A percentile compares a stretch with the other conserved stretches of the same genome.
Conservation (phyloP, 2,113 vertebrate genomes). For the Python bivittatus region DNA sequence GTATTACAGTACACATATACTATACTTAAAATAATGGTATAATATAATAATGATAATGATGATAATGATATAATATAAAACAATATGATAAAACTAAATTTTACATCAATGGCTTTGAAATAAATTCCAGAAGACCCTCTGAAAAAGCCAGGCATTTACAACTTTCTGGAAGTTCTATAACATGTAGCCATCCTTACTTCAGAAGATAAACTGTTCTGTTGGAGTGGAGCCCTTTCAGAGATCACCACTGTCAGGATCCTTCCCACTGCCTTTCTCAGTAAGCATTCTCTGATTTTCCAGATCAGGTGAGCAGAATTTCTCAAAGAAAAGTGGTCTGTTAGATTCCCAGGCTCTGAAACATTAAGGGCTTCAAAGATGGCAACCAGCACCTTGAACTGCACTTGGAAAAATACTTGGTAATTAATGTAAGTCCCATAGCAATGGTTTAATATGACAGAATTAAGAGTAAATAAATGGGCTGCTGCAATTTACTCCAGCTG, state of each 20-base stretch:
- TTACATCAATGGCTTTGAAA: background rate
- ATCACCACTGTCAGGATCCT: background rate
- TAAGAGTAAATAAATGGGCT: background rate
- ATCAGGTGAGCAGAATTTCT: background rate
- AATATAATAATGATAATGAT: background rate
- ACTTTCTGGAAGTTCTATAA: background rate
- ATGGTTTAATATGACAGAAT: background rate
- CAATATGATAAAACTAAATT: background rate
- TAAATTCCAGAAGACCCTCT: background rate
- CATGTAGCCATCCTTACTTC: background rate
- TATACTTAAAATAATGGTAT: background rate
- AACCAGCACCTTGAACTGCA: background rate
- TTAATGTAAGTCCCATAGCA: background rate
- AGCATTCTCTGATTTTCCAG: background rate
- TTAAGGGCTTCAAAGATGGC: background rate
- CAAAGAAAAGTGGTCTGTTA: background rate
- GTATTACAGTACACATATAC: background rate
- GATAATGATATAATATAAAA: background rate
- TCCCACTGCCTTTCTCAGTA: background rate
- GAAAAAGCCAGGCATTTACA: background rate
- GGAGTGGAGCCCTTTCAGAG: background rate
- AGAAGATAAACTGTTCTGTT: background rate
- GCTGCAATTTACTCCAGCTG: background rate
- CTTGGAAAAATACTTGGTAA: background rate
- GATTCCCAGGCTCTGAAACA: background rate